Evolutionary conservation across 2,113 vertebrate genomes (phyloP), one percentile per base, ranked within the genome.

Genomic region (Lasiurus cinereus): DNA sequence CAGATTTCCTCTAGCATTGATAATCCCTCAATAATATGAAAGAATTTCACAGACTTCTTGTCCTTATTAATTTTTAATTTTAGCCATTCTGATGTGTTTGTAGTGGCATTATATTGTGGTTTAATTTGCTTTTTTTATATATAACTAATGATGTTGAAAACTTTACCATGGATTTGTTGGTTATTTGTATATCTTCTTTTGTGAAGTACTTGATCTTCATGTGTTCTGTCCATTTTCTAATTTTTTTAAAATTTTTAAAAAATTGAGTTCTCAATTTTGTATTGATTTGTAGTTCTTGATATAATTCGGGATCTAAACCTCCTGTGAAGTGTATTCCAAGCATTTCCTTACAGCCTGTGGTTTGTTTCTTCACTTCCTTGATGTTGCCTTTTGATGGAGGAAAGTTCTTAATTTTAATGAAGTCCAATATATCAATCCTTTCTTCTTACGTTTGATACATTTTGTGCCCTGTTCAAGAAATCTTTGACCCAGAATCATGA

Each of bases 111-210:
- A 70, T 36, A 62, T 54, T 91, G 13, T 73, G 13, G 48, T 73
- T 80, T 80, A 52, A 80, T 73, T 82, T 91, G 54, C 21, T 66
- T 66, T 36, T 90, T 94, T 80, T 83, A 8, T 39, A 39, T 39
- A 86, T 80, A 84, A 56, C 56, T 66, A 73, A 85, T 86, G 29
- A 54, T 67, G 5, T 9, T 76, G n/a, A 54, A 76, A 43, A 46
- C 27, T 46, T 73, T 83, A 14, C n/a, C 7, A 22, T 59, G 22
- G 33, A 74, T 3, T 48, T 79, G 50, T 19, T 29, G 21, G 2
- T 39, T 33, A 79, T 70, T 86, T 79, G 52, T 36, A 22, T 64
- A 80, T 39, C 18, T 88, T 86, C n/a, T 88, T 64, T 88, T 27
- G 21, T 54, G 33, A 88, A 88, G 10, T 21, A 6, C 15, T 79